Evolutionary conservation across 35 echinoderm and acorn worm species (phyloP), one percentile per base, ranked within the genome.

Genomic region (Apostichopus japonicus): DNA sequence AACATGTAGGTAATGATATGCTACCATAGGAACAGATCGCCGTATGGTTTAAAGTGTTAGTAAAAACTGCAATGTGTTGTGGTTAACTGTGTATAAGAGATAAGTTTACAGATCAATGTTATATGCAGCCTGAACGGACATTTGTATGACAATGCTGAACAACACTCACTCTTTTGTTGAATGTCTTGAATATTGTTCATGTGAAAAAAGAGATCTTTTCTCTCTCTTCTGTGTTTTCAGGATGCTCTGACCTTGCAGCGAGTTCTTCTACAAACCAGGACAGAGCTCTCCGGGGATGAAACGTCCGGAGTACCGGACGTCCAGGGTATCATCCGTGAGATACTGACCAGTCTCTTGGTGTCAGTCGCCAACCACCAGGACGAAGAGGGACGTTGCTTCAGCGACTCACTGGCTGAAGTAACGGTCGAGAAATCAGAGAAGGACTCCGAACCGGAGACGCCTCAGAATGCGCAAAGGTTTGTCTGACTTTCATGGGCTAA

Each of bases 351-450:
- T 88, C 93, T 98, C 21, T 92, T 96, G 92, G 97, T 98, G 54
- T 98, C 97, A 4, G 90, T 98, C 25, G 97, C 95, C 75, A 98
- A 98, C 84, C 95, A 98, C 65, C 97, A 98, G 76, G 97, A 98
- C 65, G 97, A 98, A 63, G 97, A 98, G 51, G 97, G 97, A 6
- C 84, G 97, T 17, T 98, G 97, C 76, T 98, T 93, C 57, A 98
- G 95, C 79, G 97, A 98, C 87, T 98, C 97, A 5, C 72, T 98
- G 61, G 93, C 95, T 44, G 97, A 98, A 83, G 92, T 98, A 51
- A 93, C 97, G 24, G 90, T 94, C 17, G 97, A 96, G 80, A 98
- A 96, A 91, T 89, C 95, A 15, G 94, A 89, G 19, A 91, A 79
- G 33, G 80, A 79, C 71, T 90, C 71, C 6, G 90, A 92, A 77